phyloP scores from a whole-genome alignment of 1,140 invertebrate species.

The Solenopsis fugax region DNA sequence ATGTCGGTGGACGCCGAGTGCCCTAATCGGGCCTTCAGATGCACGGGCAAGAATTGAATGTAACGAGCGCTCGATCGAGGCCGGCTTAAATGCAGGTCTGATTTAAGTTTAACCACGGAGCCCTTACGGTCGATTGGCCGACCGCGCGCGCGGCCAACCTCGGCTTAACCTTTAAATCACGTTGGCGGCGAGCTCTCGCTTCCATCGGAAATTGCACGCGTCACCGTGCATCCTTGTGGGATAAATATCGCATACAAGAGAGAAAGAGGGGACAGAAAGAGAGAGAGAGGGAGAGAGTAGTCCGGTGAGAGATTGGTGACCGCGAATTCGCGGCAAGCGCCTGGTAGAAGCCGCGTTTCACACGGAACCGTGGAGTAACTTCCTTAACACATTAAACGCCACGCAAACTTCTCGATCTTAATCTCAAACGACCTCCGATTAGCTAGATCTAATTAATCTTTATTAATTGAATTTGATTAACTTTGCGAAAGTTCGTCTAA shows the following conservation, averaged over 20 bases:
- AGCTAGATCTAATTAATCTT: background rate
- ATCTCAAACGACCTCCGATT: constrained; percentile 29
- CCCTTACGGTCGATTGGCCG: constrained; percentile 58
- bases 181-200: constrained; percentile 45
- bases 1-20: background rate
- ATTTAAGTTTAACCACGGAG: constrained; percentile 63
- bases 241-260: constrained; percentile 41
- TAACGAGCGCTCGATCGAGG: constrained; percentile 52
- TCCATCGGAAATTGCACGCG: constrained; percentile 62
- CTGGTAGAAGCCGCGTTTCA: constrained; percentile 3
- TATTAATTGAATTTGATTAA: constrained; percentile 20
- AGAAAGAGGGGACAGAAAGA: background rate
- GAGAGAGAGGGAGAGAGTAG: background rate
- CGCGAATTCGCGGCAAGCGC: constrained; percentile 20
- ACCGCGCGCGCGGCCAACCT: constrained; percentile 56
- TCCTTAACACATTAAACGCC: background rate
- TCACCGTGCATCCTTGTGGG: constrained; percentile 55
- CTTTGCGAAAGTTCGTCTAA: background rate
- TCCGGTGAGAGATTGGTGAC: constrained; percentile 39
- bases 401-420: constrained; percentile 18
- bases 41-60: constrained; percentile 34
- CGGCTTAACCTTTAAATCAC: constrained; percentile 65
- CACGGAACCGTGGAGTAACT: background rate
- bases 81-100: constrained; percentile 51
- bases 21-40: background rate